Evolutionary conservation across 2,888 invertebrate species (phyloP), one percentile per base, ranked within the genome.

Genomic region (Heteropelma amictum): DNA sequence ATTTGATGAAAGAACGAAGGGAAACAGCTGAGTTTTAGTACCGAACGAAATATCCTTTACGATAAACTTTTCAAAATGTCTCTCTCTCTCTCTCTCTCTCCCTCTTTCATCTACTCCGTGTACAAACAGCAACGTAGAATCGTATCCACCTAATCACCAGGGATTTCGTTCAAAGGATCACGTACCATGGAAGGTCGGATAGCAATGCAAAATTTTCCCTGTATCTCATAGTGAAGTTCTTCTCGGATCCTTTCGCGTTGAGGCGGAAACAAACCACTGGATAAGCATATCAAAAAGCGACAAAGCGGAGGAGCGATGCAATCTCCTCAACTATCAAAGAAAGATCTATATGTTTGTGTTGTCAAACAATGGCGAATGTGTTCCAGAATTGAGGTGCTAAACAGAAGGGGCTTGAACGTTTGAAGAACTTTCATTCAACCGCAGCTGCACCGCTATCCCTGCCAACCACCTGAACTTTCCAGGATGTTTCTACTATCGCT

Each of bases 371-470:
- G 30, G 30, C 28, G 28, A 38, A 64, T 53, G 42, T 35, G 19
- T 40, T 7, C 3, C 30, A 47, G 17, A n/a, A 14, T 42, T 47
- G n/a, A 26, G 33, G 54, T 47, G 28, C 17, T 40, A 30, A 21
- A 10, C 28, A 21, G 33, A 17, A 33, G n/a, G 38, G 42, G 38
- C n/a, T n/a, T 42, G 26, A 64, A 58, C 74, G 53, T 58, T 70
- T 70, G 47, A 69, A 63, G 23, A 64, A 74, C 40, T 72, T 72
- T 70, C 45, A 45, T 70, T 63, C 35, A 17, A 69, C 51, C 60
- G 23, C 74, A 60, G 60, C 38, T 42, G 30, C 40, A 56, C 68
- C 49, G 49, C 61, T 26, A 21, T 30, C 28, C 26, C 14, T 30
- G 23, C 23, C 28, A 28, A 26, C 26, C 6, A 54, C 42, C 38